Evolutionary conservation across 2,113 vertebrate genomes (phyloP), one percentile per base, ranked within the genome.

Genomic region (Engystomops pustulosus): DNA sequence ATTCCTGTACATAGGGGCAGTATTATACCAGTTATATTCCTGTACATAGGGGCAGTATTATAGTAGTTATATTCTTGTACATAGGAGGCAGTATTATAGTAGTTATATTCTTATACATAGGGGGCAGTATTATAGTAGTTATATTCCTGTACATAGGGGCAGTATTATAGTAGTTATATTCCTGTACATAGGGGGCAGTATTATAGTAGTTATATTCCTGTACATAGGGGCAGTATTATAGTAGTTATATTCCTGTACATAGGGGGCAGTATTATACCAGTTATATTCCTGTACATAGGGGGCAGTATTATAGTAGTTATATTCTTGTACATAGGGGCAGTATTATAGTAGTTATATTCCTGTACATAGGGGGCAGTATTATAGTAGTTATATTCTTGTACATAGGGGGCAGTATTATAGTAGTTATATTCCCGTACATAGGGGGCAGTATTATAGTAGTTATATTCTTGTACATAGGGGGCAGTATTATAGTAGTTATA

Each of bases 371-470:
- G n/a, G 1, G 49, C 18, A n/a, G 55, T 60, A 60, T 60, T 60
- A 60, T 60, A 60, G 55, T 27, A 60, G 55, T 60, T 60, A 60
- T 60, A 60, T 60, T 60, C 55, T 27, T 60, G 55, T 60, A 60
- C 15, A 60, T 27, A 60, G 23, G 55, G n/a, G 27, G 55, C 23
- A 60, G 55, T 60, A 60, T 60, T 60, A 27, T 60, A 60, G 55
- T 60, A 60, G 55, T 60, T 60, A 60, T 60, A 60, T 60, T 60
- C 55, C 27, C 27, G 55, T 60, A 60, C 15, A 60, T 60, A 60
- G 55, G 55, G n/a, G 27, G 55, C 11, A 60, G 23, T 27, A 60
- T 60, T 60, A 27, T 60, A 27, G 55, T 58, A 58, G 53, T 58
- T 58, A 58, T 49, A 49, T 49, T 49, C 47, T 49, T 49, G 47